These are phyloP conservation scores for Imbricaverruca yamaguchii DNA, from an alignment of 2,888 invertebrate genomes.

Conservation along the genomic window DNA sequence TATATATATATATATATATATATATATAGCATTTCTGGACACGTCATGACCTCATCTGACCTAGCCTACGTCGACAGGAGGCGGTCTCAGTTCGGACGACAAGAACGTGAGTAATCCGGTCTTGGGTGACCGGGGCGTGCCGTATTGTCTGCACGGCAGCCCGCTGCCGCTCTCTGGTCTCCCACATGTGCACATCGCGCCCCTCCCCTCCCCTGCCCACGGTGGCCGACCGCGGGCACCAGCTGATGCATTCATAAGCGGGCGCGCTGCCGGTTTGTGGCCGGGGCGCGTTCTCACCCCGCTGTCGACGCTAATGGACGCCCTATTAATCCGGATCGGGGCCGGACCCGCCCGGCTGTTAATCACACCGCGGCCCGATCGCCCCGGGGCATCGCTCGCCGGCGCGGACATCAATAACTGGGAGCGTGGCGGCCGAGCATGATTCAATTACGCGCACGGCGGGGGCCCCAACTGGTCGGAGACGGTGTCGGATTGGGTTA, in stretches of 20 bases:
- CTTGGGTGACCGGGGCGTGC: slow-evolving; percentile 32
- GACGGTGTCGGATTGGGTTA: too few relatives aligned
- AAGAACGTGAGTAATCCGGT: background rate
- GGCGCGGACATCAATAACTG: background rate
- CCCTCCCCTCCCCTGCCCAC: slow-evolving; percentile 35
- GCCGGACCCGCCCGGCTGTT: too few relatives aligned
- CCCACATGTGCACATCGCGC: slow-evolving; percentile 34
- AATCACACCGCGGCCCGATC: too few relatives aligned
- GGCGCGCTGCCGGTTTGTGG: slow-evolving; percentile 30
- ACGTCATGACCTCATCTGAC: too few relatives aligned
- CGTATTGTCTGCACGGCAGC: slow-evolving; percentile 31
- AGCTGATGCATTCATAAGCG: slow-evolving; percentile 32
- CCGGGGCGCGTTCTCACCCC: too few relatives aligned
- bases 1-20: too few relatives aligned
- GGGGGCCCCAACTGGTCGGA: background rate
- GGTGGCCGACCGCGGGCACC: slow-evolving; percentile 26
- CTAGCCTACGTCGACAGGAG: background rate
- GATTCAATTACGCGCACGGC: slow-evolving; percentile 16
- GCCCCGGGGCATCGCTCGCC: too few relatives aligned
- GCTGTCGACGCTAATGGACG: too few relatives aligned
- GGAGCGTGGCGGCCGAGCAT: background rate
- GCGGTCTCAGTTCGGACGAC: background rate
- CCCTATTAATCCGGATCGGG: too few relatives aligned
- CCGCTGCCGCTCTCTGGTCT: slow-evolving; percentile 32
- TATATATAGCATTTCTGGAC: too few relatives aligned